A percentile compares a stretch with the other conserved stretches of the same genome.
Conservation (phyloP, 2,888 invertebrate species). For the Agrotis puta region DNA sequence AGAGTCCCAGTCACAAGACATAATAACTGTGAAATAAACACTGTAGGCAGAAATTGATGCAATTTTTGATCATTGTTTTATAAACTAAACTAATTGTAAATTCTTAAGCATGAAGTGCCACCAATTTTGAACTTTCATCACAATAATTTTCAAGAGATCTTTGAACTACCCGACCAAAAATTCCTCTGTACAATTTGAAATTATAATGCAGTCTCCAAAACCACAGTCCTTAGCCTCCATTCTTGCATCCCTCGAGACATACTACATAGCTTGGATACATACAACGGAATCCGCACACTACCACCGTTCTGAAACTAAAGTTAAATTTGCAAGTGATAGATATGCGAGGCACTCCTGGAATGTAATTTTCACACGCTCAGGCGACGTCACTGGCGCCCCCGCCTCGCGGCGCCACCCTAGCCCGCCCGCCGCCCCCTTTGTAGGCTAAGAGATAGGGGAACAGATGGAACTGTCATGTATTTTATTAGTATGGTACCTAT, state of each 20-base stretch:
- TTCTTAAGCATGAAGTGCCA: too few species aligned
- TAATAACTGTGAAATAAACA: too few species aligned
- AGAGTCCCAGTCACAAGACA: too few species aligned
- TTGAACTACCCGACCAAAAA: neutral
- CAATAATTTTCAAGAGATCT: too few species aligned
- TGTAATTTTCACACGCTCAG: constrained; percentile 90
- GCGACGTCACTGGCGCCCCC: constrained; percentile 83
- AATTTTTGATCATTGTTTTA: too few species aligned
- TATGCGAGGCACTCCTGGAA: constrained; percentile 90
- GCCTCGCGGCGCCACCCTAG: constrained; percentile 65
- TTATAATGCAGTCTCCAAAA: constrained; percentile 32
- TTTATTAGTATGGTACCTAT: neutral
- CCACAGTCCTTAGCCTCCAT: constrained; percentile 4
- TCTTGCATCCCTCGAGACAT: constrained; percentile 42
- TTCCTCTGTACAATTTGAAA: neutral
- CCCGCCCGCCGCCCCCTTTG: constrained; percentile 59
- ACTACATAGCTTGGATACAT: constrained; percentile 59
- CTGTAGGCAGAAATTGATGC: too few species aligned
- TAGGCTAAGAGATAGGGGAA: constrained; percentile 65
- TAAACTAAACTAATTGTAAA: too few species aligned
- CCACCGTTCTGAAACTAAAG: constrained; percentile 84
- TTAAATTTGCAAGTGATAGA: constrained; percentile 91
- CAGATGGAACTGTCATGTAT: neutral
- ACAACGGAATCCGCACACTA: constrained; percentile 65
- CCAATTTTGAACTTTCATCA: too few species aligned